A percentile compares a stretch with the other conserved stretches of the same genome.
These are phyloP conservation scores for Phoeniculus purpureus DNA, from an alignment of 2,797 vertebrate species.

Conservation along the genomic window DNA sequence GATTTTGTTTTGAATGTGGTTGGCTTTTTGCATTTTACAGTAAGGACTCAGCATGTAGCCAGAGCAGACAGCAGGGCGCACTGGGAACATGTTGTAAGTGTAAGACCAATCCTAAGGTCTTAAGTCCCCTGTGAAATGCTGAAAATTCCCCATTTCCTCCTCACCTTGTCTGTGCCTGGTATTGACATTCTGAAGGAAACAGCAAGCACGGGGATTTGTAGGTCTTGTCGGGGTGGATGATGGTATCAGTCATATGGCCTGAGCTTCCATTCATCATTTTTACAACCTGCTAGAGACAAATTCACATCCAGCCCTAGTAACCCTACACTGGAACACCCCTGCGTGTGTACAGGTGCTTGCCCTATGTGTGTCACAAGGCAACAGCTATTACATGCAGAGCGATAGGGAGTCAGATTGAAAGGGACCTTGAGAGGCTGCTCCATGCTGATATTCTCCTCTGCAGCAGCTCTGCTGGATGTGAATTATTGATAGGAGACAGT, in stretches of 20 bases:
- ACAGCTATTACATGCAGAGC: accelerated
- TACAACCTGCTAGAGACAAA: not conserved
- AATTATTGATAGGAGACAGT: not conserved
- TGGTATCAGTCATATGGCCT: not conserved
- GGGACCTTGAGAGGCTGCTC: not conserved
- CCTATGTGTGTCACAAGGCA: not conserved
- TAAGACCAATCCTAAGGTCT: not conserved
- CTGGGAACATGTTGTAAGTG: not conserved
- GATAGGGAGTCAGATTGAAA: not conserved
- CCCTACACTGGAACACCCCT: not conserved
- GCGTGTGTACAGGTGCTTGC: not conserved
- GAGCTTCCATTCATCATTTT: not conserved
- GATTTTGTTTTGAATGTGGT: not conserved
- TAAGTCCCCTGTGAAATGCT: not conserved
- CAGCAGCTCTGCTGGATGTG: accelerated
- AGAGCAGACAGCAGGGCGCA: not conserved
- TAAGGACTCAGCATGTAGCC: not conserved
- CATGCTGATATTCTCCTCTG: not conserved
- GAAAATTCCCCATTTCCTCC: not conserved
- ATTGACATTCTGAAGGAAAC: not conserved
- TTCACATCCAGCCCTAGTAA: not conserved
- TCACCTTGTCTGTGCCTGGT: not conserved
- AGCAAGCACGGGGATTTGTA: not conserved
- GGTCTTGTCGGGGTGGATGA: not conserved
- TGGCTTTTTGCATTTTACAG: not conserved